phyloP scores from a whole-genome alignment of 2,113 vertebrate genomes.

The Nettapus auritus region DNA sequence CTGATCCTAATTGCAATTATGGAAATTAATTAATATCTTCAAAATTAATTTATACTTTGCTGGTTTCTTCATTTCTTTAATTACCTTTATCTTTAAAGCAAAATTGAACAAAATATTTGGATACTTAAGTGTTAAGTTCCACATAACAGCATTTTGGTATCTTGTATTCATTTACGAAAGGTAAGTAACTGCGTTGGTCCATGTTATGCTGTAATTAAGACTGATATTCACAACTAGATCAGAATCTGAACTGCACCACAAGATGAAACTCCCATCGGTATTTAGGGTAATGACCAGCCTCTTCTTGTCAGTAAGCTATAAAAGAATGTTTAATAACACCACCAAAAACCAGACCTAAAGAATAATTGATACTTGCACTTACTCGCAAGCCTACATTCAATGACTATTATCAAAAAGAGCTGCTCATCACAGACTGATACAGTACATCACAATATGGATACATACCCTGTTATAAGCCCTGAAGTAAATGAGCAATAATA shows the following conservation, averaged over 20 bases:
- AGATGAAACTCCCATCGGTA: not conserved
- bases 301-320: not conserved
- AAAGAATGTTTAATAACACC: conserved; percentile 7
- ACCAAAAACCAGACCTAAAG: not conserved
- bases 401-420: not conserved
- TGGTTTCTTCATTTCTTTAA: not conserved
- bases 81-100: conserved; percentile 11
- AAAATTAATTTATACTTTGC: conserved; percentile 24
- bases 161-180: not conserved
- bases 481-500: not conserved
- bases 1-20: conserved; percentile 22
- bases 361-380: conserved; percentile 20
- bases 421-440: not conserved
- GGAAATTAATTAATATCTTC: conserved; percentile 14
- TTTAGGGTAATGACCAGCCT: not conserved
- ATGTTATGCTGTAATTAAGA: not conserved
- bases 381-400: not conserved
- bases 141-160: not conserved
- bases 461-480: not conserved
- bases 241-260: not conserved
- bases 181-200: not conserved
- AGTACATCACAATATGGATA: not conserved
- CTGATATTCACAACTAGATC: not conserved
- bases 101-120: not conserved
- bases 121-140: not conserved